Evolutionary conservation across 2,797 vertebrate genomes (phyloP).

Genomic region (Distichodus sexfasciatus): DNA sequence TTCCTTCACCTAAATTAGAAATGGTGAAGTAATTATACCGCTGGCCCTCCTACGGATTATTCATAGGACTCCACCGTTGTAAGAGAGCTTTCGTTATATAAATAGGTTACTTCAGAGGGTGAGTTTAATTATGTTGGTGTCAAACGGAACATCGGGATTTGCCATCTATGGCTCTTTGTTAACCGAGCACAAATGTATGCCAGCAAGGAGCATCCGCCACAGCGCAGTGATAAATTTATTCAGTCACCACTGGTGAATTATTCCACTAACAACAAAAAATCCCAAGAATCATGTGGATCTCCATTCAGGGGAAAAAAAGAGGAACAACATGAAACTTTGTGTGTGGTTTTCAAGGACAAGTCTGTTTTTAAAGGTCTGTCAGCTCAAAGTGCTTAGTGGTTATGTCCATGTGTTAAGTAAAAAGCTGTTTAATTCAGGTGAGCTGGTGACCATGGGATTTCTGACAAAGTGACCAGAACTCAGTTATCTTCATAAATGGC

Average conservation of each 20-base stretch:
- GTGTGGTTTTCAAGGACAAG: conserved; percentile 64
- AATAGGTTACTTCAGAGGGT: conserved; percentile 74
- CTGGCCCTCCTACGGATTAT: conserved; percentile 60
- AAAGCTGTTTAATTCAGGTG: no score
- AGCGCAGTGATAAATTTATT: conserved; percentile 52
- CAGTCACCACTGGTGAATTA: conserved; percentile 67
- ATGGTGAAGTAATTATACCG: conserved; percentile 70
- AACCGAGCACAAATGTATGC: conserved; percentile 57
- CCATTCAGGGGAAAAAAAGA: conserved; percentile 45
- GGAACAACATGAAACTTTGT: conserved; percentile 40
- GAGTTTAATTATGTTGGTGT: conserved; percentile 81
- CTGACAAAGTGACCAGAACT: no score
- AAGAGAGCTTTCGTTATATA: conserved; percentile 74
- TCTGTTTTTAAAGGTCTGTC: not conserved
- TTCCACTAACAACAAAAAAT: conserved; percentile 74
- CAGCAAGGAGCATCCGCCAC: conserved; percentile 44
- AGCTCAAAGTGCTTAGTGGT: no score
- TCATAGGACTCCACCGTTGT: conserved; percentile 54
- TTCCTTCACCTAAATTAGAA: conserved; percentile 74
- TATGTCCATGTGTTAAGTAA: no score
- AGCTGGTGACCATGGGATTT: no score
- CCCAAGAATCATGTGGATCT: conserved; percentile 51
- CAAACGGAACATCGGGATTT: conserved; percentile 81
- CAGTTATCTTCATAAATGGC: no score
- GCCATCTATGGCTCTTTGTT: conserved; percentile 65